Base-by-base conservation (phyloP, 2,113 vertebrate genomes). In the Clarias batrachus region DNA sequence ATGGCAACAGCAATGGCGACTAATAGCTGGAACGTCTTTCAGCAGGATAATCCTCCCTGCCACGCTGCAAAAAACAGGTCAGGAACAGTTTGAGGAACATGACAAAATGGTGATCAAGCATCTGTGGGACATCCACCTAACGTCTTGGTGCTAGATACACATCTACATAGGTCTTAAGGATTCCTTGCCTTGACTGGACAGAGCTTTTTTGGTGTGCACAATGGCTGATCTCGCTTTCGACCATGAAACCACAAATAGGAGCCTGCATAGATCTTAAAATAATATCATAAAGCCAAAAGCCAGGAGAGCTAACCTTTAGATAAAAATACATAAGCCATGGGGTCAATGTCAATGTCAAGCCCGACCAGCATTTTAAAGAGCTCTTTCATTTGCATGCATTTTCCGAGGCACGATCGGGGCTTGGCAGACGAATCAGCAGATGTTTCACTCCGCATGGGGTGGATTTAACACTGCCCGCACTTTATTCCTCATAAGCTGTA, bases 401-500 rank as follows among this genome's bases (percentile, higher is more conserved):
- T 78, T 78, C 60, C 25, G 19, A 78, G 48, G 63, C 83, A 33
- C 65, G 78, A 82, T 48, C 37, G 84, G 79, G 84, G 37, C 23
- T 60, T 48, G 66, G 80, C 86, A 86, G 85, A 87, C 78, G 78
- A 86, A 59, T 79, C 86, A 85, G 86, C 90, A 90, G 90, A 90
- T 90, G 88, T 73, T 73, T 17, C 1, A 60, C 84, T 82, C 90
- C 52, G 84, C 70, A 23, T 85, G 90, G 86, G 82, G 85, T 70
- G 54, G 62, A 87, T 81, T 87, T 65, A 86, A 88, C 90, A 85
- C 85, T 56, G 54, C 82, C 68, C 21, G 57, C 84, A 83, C 80
- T 85, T 68, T 41, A 71, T 87, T 76, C 56, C 70, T 87, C 52
- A 16, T 62, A 83, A 65, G 84, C 52, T 76, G 60, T 65, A 52